phyloP scores from a whole-genome alignment of 1,140 invertebrate genomes.

The Drosophila persimilis region DNA sequence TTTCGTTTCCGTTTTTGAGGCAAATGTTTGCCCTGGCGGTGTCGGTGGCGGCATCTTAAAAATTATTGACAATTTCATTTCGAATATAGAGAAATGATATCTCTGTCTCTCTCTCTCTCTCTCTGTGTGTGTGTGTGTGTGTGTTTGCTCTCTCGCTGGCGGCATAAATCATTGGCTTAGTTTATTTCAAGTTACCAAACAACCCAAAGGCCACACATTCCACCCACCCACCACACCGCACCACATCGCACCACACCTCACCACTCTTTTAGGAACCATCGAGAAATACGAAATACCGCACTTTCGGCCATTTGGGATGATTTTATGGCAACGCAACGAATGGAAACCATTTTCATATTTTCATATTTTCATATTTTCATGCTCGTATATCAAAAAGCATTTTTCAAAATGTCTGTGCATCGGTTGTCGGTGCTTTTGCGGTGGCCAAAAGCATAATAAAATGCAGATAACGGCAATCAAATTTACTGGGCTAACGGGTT shows the following conservation, averaged over 20 bases:
- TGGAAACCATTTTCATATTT: constrained; percentile 43
- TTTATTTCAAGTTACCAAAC: constrained; percentile 42
- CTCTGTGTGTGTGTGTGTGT: too few species aligned
- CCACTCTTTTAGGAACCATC: neutral
- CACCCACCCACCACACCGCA: too few species aligned
- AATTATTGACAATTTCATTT: constrained; percentile 58
- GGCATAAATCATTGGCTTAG: constrained; percentile 69
- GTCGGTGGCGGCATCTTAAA: constrained; percentile 14
- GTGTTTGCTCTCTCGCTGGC: neutral
- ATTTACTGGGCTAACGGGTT: constrained; percentile 36
- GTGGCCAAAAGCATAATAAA: constrained; percentile 71
- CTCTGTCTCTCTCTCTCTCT: constrained; percentile 18
- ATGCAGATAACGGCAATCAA: constrained; percentile 78
- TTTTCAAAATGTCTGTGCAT: constrained; percentile 56
- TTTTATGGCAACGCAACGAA: constrained; percentile 64
- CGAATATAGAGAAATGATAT: constrained; percentile 15
- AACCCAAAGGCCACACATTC: too few species aligned
- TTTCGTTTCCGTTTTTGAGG: neutral
- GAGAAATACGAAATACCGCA: constrained; percentile 40
- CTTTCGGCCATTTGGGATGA: constrained; percentile 57
- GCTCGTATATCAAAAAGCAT: constrained; percentile 74
- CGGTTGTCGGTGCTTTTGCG: constrained; percentile 34
- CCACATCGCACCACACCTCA: neutral
- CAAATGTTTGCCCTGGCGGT: constrained; percentile 31
- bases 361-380: constrained; percentile 31